These are phyloP conservation scores for Scolanthus callimorphus DNA, from an alignment of 92 coral and sea anemone genomes.

Conservation along the genomic window DNA sequence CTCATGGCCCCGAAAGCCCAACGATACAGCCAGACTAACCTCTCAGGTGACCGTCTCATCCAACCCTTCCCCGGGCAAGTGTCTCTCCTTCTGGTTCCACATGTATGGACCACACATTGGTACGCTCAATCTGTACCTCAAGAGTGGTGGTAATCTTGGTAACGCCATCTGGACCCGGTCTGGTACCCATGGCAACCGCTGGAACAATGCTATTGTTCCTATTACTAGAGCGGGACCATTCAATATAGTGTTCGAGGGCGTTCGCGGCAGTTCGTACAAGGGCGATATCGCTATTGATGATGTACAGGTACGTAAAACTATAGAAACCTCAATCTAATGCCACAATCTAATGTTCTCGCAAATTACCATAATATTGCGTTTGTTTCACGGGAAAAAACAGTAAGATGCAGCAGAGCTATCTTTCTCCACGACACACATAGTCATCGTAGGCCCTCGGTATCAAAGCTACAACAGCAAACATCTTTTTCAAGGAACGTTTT, in stretches of 20 bases:
- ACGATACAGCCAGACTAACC: constrained; percentile 85
- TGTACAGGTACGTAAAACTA: constrained; percentile 24
- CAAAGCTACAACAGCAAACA: too few relatives aligned
- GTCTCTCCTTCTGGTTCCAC: constrained; percentile 94
- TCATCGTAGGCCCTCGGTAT: too few relatives aligned
- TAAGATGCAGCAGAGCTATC: too few relatives aligned
- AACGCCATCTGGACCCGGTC: constrained; percentile 80
- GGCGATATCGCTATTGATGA: constrained; percentile 94
- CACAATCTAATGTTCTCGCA: too few relatives aligned
- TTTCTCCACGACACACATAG: too few relatives aligned
- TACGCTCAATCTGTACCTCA: constrained; percentile 66
- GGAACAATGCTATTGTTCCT: constrained; percentile 75
- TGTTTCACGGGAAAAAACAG: too few relatives aligned
- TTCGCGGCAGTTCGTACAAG: constrained; percentile 69
- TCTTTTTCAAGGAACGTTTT: too few relatives aligned
- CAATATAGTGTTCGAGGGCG: constrained; percentile 82
- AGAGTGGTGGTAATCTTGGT: constrained; percentile 51
- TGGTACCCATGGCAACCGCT: constrained; percentile 88
- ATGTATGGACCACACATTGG: constrained; percentile 97
- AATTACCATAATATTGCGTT: too few relatives aligned
- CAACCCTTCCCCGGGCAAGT: constrained; percentile 43
- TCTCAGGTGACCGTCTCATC: constrained; percentile 46
- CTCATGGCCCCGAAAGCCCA: constrained; percentile 78
- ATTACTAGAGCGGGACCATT: constrained; percentile 46
- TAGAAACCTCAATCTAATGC: too few relatives aligned